Conservation (phyloP, 2,113 vertebrate genomes). For the Perca flavescens region DNA sequence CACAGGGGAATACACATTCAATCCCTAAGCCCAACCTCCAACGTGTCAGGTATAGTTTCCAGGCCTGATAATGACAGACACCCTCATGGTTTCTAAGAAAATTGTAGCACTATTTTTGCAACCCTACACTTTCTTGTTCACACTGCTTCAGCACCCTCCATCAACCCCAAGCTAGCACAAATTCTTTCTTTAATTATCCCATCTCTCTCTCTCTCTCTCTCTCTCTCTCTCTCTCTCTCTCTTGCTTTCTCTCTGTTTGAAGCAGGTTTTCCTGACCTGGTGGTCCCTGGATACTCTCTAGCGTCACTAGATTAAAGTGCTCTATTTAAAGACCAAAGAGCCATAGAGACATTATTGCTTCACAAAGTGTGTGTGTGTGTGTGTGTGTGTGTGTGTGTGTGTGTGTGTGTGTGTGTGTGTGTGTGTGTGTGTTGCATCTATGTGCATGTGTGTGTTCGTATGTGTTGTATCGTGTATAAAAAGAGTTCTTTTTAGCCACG, state of each 20-base stretch:
- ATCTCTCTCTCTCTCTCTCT: constrained; percentile 10
- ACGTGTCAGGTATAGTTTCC: constrained; percentile 59
- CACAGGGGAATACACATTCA: constrained; percentile 45
- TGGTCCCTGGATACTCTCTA: constrained; percentile 53
- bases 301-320: constrained; percentile 60
- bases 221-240: not conserved
- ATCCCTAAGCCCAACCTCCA: constrained; percentile 26
- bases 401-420: constrained; percentile 10
- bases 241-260: not conserved
- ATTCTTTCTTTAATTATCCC: not conserved
- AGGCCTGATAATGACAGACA: constrained; percentile 64
- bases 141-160: constrained; percentile 1
- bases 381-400: not conserved
- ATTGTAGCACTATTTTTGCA: constrained; percentile 67
- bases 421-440: not conserved
- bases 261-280: constrained; percentile 50
- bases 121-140: constrained; percentile 50
- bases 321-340: constrained; percentile 60
- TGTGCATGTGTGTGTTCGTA: not conserved
- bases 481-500: not conserved
- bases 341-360: constrained; percentile 17
- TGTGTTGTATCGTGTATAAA: not conserved
- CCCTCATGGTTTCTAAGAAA: constrained; percentile 61
- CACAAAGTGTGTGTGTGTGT: constrained; percentile 29
- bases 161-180: not conserved